Evolutionary conservation across 2,113 vertebrate species (phyloP).

Genomic region (Phoxinus phoxinus): DNA sequence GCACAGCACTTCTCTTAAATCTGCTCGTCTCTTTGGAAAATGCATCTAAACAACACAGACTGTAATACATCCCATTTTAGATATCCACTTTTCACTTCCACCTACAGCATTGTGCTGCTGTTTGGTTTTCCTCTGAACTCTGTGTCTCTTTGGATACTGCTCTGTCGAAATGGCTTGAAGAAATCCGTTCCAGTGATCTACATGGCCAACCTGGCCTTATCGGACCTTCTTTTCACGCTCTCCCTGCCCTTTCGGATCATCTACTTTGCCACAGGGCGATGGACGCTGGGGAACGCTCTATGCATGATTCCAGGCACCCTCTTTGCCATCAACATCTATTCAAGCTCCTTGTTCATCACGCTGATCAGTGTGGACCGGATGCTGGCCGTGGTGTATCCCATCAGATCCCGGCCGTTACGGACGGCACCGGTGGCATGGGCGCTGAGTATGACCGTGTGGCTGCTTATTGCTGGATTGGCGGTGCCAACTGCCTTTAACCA

Average conservation of each 20-base stretch:
- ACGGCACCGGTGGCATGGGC: slow-evolving; percentile 22
- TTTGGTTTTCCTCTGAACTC: slow-evolving; percentile 54
- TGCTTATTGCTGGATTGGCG: slow-evolving; percentile 35
- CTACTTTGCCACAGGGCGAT: slow-evolving; percentile 48
- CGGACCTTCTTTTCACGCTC: slow-evolving; percentile 55
- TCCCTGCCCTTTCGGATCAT: slow-evolving; percentile 57
- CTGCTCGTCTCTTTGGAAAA: background rate
- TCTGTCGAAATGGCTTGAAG: slow-evolving; percentile 28
- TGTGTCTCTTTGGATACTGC: slow-evolving; percentile 48
- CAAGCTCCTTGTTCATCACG: slow-evolving; percentile 56
- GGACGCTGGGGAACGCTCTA: slow-evolving; percentile 41
- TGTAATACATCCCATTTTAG: slow-evolving; percentile 38
- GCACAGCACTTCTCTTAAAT: slow-evolving; percentile 19
- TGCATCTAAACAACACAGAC: background rate
- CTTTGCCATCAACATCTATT: slow-evolving; percentile 57
- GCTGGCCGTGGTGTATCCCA: slow-evolving; percentile 58
- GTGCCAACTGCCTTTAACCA: slow-evolving; percentile 53
- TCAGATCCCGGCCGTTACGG: slow-evolving; percentile 41
- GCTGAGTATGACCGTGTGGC: slow-evolving; percentile 41
- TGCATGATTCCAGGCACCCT: slow-evolving; percentile 56
- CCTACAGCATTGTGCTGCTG: slow-evolving; percentile 52
- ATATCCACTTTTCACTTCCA: slow-evolving; percentile 53
- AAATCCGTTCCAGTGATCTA: slow-evolving; percentile 53
- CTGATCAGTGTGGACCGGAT: slow-evolving; percentile 57
- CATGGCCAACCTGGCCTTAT: slow-evolving; percentile 57